Conservation (phyloP, 2,113 vertebrate genomes). For the Ageneiosus marmoratus region DNA sequence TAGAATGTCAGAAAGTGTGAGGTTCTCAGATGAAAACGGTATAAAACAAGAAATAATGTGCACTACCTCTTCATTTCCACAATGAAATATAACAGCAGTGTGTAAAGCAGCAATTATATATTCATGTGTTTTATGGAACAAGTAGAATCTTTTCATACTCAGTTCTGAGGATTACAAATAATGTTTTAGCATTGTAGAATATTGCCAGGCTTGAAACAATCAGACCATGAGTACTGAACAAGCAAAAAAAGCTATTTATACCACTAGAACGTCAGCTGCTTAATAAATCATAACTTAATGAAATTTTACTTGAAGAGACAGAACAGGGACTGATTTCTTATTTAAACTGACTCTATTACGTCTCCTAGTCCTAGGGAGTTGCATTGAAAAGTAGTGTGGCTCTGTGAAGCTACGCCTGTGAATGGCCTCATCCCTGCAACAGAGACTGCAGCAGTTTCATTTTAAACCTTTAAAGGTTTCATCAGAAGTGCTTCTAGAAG, state of each 20-base stretch:
- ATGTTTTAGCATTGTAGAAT: not conserved
- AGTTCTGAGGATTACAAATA: not conserved
- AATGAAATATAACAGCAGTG: not conserved
- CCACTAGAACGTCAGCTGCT: not conserved
- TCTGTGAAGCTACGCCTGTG: not conserved
- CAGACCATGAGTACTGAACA: not conserved
- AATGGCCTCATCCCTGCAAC: conserved; percentile 3
- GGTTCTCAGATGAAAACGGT: not conserved
- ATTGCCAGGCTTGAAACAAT: conserved; percentile 3
- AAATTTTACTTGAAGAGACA: conserved; percentile 1
- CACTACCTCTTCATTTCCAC: not conserved
- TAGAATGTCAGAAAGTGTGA: not conserved
- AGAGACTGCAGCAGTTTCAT: not conserved
- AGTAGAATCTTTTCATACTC: not conserved
- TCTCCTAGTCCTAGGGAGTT: not conserved
- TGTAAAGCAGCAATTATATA: not conserved
- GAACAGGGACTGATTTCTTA: not conserved
- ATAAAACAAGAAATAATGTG: not conserved
- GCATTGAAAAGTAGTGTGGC: not conserved
- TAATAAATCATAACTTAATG: conserved; percentile 1
- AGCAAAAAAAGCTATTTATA: not conserved
- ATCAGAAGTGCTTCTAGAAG: not conserved
- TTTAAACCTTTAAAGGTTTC: not conserved
- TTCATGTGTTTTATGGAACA: not conserved
- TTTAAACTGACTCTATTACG: not conserved